phyloP scores from a whole-genome alignment of 2,797 vertebrate genomes.

The Malacoctenus gilli region DNA sequence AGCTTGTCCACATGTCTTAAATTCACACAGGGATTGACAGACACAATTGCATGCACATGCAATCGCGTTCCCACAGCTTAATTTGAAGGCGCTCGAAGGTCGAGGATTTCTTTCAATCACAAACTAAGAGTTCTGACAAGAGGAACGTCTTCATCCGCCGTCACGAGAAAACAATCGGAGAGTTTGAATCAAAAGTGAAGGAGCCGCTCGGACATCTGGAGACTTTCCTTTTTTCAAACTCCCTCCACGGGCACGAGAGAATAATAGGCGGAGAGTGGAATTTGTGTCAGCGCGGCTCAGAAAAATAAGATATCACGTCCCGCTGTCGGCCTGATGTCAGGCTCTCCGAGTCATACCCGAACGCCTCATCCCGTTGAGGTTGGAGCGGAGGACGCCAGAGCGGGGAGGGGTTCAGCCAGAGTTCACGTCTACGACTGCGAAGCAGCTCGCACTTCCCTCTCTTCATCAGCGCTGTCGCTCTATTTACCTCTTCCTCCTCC shows the following conservation, averaged over 20 bases:
- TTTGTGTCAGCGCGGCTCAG: conserved; percentile 93
- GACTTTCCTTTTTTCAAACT: conserved; percentile 80
- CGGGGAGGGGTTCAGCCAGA: conserved; percentile 95
- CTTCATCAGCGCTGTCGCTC: conserved; percentile 63
- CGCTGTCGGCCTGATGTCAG: conserved; percentile 95
- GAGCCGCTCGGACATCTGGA: conserved; percentile 85
- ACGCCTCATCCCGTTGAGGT: conserved; percentile 89
- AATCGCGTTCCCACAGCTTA: conserved; percentile 69
- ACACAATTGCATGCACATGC: conserved; percentile 84
- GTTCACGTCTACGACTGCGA: conserved; percentile 94
- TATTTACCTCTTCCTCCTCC: conserved; percentile 41
- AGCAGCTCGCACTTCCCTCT: too few relatives aligned
- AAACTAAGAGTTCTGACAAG: conserved; percentile 74
- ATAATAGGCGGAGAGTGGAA: conserved; percentile 92
- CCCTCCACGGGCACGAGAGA: conserved; percentile 82
- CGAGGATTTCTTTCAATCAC: conserved; percentile 78
- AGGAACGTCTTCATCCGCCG: conserved; percentile 85
- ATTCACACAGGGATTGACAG: conserved; percentile 77
- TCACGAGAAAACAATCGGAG: conserved; percentile 84
- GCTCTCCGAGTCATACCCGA: conserved; percentile 89
- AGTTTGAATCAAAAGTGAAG: conserved; percentile 89
- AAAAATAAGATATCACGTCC: conserved; percentile 99
- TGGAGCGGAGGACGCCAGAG: conserved; percentile 78
- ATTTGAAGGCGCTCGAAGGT: conserved; percentile 77
- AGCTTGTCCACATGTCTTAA: conserved; percentile 78